These are phyloP conservation scores for Saccostrea glomerata DNA, from an alignment of 1,140 invertebrate species.

Conservation along the genomic window DNA sequence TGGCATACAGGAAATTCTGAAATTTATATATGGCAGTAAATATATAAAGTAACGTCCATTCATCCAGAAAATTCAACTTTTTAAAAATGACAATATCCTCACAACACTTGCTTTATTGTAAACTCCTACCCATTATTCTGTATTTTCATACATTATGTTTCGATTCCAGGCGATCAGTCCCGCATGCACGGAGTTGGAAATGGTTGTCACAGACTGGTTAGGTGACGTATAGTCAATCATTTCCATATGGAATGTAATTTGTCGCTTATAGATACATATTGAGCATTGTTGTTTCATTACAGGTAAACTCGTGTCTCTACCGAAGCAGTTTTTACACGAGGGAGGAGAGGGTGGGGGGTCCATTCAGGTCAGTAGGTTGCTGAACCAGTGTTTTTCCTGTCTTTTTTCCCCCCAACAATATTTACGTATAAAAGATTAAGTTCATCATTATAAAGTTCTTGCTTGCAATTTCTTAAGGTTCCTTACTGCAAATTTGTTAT, in stretches of 20 bases:
- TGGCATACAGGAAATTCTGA: too few species aligned
- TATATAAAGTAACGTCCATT: not conserved
- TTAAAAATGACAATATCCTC: not conserved
- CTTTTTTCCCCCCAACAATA: too few species aligned
- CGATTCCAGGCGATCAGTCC: conserved; percentile 92
- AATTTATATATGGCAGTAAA: too few species aligned
- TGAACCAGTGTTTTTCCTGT: too few species aligned
- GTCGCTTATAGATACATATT: not conserved
- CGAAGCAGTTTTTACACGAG: conserved; percentile 90
- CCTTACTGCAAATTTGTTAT: too few species aligned
- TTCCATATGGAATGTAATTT: too few species aligned
- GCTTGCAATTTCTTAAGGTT: too few species aligned
- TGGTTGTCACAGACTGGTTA: not conserved
- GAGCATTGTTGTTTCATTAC: conserved; percentile 46
- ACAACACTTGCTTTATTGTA: not conserved
- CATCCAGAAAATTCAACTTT: not conserved
- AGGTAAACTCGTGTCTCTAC: conserved; percentile 90
- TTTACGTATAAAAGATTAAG: too few species aligned
- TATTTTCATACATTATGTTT: not conserved
- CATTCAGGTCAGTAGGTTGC: conserved; percentile 85
- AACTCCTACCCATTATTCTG: too few species aligned
- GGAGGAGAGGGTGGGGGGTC: conserved; percentile 94
- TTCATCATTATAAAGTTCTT: too few species aligned
- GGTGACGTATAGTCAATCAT: not conserved
- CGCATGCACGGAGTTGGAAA: conserved; percentile 83